These are phyloP conservation scores for Campylorhamphus procurvoides DNA, from an alignment of 2,113 vertebrate genomes.

Conservation along the genomic window DNA sequence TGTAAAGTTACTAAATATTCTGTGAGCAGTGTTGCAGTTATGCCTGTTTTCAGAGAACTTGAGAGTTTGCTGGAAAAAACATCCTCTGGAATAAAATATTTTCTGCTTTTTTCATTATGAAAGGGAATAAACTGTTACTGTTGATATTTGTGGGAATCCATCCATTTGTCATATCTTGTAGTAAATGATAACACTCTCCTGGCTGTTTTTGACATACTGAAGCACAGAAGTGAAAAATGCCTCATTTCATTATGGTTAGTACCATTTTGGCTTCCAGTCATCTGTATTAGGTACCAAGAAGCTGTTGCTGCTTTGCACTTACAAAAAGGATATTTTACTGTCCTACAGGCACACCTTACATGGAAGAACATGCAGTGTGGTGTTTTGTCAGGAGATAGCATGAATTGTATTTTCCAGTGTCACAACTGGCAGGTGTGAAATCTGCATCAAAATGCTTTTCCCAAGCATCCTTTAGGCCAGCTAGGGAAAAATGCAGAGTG, in stretches of 20 bases:
- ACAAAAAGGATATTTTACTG: slow-evolving; percentile 17
- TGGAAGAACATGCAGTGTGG: not conserved
- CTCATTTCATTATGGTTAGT: not conserved
- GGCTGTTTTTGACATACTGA: not conserved
- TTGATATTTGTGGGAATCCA: not conserved
- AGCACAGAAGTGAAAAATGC: not conserved
- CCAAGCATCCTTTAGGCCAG: not conserved
- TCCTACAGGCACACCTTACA: not conserved
- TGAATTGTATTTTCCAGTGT: not conserved
- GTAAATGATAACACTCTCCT: not conserved
- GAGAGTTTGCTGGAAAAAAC: not conserved
- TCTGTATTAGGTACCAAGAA: not conserved
- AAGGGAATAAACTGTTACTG: not conserved
- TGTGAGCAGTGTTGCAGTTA: not conserved
- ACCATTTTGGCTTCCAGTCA: not conserved
- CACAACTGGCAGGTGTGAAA: not conserved
- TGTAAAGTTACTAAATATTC: not conserved
- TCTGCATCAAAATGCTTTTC: not conserved
- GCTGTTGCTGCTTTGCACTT: not conserved
- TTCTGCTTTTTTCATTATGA: not conserved
- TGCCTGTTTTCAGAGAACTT: not conserved
- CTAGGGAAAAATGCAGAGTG: not conserved
- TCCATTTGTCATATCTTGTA: not conserved
- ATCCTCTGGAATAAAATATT: not conserved
- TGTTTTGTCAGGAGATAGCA: not conserved